These are phyloP conservation scores for Cydia splendana DNA, from an alignment of 1,140 invertebrate genomes.

Conservation along the genomic window DNA sequence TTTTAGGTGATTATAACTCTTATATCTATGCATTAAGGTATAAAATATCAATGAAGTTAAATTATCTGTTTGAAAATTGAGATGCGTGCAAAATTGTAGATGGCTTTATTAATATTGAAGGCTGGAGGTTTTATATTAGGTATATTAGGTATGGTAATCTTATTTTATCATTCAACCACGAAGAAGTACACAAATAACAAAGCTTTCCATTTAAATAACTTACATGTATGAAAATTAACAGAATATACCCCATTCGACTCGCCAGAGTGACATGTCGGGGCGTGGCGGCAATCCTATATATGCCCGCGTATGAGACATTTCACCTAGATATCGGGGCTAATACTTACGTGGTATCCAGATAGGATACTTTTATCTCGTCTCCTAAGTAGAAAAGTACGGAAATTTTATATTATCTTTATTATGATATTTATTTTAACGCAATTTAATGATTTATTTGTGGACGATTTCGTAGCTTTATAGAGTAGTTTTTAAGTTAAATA, in stretches of 20 bases:
- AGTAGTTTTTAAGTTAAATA: not conserved
- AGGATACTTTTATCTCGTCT: no score
- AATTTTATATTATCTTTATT: no score
- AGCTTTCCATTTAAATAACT: no score
- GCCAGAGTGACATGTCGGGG: not conserved
- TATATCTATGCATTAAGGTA: not conserved
- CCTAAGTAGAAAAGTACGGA: no score
- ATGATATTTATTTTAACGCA: no score
- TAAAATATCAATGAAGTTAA: not conserved
- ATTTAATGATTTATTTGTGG: no score
- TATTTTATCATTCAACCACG: no score
- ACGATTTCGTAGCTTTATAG: no score
- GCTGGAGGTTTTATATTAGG: not conserved
- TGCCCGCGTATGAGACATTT: not conserved
- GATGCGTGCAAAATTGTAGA: conserved; percentile 19
- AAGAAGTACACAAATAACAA: no score
- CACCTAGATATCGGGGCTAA: not conserved
- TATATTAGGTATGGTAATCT: not conserved
- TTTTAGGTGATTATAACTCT: not conserved
- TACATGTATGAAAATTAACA: no score
- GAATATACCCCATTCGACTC: not conserved
- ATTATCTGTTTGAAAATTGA: not conserved
- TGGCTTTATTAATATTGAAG: conserved; percentile 15
- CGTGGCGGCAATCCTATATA: no score
- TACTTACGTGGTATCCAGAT: no score